Evolutionary conservation across 53 echinoderm and acorn worm species (phyloP), one percentile per base, ranked within the genome.

Genomic region (Zoroaster sp.): DNA sequence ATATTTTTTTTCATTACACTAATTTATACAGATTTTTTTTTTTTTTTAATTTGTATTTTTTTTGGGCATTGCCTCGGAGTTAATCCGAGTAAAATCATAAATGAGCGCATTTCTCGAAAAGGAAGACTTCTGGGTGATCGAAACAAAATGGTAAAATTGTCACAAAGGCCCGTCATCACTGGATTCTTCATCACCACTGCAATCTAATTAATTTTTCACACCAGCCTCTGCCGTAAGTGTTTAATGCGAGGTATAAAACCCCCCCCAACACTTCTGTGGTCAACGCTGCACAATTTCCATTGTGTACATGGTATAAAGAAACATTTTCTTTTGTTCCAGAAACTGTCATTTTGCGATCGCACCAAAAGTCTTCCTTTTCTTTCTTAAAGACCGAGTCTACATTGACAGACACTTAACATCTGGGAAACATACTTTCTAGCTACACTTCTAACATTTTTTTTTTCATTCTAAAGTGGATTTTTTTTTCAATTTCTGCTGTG

Each of bases 1-100:
- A 85, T 70, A 70, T 33, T 71, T 70, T 70, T 82, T 43, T 81
- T 81, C 66, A 46, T 85, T 85, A 85, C 85, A 85, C 85, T 85
- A 85, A 71, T 71, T 69, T 85, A 35, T 85, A 69, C 68, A 68
- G 44, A 41, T 31, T 70, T 47, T 34, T 42, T 74, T 44, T 35
- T 28, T 76, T 55, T 54, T 31, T 37, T 59, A 31, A 21, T 34
- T 79, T 53, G 13, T 63, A 21, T 55, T 59, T 15, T 73, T 36
- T 20, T 47, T 30, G 33, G 34, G 30, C 47, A 36, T 55, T 79
- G 54, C 54, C 55, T 79, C n/a, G 42, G 73, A 37, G 42, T 18
- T 4, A 39, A 17, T 18, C 0, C 20, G 5, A 25, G 12, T 25
- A 25, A 59, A 59, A 59, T 59, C 63, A 59, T 59, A 59, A 59